Base-by-base conservation (phyloP, 2,113 vertebrate species). In the Tylochromis polylepis region DNA sequence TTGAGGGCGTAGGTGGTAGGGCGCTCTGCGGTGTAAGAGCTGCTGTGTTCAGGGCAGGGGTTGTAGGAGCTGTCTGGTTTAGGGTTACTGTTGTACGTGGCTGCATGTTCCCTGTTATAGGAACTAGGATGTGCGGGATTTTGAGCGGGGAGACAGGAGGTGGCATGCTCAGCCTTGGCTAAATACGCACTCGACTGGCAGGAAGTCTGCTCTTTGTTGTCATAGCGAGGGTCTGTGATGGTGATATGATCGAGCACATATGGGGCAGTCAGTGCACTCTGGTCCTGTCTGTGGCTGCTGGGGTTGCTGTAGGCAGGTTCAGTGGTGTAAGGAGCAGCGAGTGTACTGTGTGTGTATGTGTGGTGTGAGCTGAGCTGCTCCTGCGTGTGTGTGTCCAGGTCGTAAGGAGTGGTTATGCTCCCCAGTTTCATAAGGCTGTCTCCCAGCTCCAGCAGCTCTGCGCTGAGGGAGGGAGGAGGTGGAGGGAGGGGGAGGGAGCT, bases 391-490 rank as follows among this genome's bases (percentile, higher is more conserved):
- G 85, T 29, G 85, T 97, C 96, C 3, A 93, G 89, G 85, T 96
- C 94, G 85, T 97, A 97, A 7, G 96, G 96, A 90, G 97, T 96
- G 53, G 57, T 96, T 57, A 97, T 96, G 83, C 95, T 93, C 87
- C 97, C 97, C 65, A 98, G 92, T 93, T 97, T 97, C 95, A 97
- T 97, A 89, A 99, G 97, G 83, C 97, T 97, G 89, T 98, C 97
- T 79, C 97, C 97, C 79, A 98, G 96, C 96, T 98, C 97, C 90
- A 98, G 94, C 62, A 99, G 96, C 95, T 98, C 97, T 4, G 97
- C 97, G 90, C 97, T 98, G 87, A 98, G 91, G 8, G 97, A 96
- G 0, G 97, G 97, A 90, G 97, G 96, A 12, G 97, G 97, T 31
- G 93, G 94, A 31, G 93, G 95, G 4, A 94, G 94, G 14, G 92